Evolutionary conservation across 2,797 vertebrate genomes (phyloP), one percentile per base, ranked within the genome.

Genomic region (Lophotriccus pileatus): DNA sequence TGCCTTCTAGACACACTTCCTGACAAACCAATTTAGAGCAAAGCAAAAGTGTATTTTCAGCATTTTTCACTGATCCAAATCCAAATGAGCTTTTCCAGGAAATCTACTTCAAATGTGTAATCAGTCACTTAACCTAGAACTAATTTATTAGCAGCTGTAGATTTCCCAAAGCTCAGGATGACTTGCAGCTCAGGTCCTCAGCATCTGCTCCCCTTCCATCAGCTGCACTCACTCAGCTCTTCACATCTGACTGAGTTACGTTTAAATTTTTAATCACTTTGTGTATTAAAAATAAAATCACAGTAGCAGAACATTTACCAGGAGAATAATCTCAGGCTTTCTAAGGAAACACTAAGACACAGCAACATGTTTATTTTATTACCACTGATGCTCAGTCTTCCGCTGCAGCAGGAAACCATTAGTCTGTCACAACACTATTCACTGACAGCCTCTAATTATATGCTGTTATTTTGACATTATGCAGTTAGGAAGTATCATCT

Each of bases 221-320:
- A 85, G 23, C 75, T 21, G 64, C 79, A 78, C 75, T 89, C 90
- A 64, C 37, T 59, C 84, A 97, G 95, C 87, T 91, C 66, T 14
- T 87, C 56, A 30, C 83, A 69, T 88, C 82, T 81, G 60, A 93
- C 3, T 64, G 88, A 90, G 60, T 30, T 53, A 21, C 68, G 4
- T 86, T 87, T 93, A 88, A 96, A 95, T 93, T 95, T 96, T 97
- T 94, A 89, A 96, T 94, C 63, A 50, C 41, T 81, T 25, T 46
- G 66, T 49, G 72, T 91, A 93, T 93, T 55, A 91, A 92, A 89
- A 91, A 83, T 56, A 78, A 95, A 96, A 87, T 91, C 84, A 73
- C 73, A 79, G 83, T 59, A 91, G 89, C 87, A 86, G 83, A 94
- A 94, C 79, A 67, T 56, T 93, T 85, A 89, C 47, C 55, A 81